Conservation (phyloP, 2,888 invertebrate genomes). For the Exocentrus adspersus region DNA sequence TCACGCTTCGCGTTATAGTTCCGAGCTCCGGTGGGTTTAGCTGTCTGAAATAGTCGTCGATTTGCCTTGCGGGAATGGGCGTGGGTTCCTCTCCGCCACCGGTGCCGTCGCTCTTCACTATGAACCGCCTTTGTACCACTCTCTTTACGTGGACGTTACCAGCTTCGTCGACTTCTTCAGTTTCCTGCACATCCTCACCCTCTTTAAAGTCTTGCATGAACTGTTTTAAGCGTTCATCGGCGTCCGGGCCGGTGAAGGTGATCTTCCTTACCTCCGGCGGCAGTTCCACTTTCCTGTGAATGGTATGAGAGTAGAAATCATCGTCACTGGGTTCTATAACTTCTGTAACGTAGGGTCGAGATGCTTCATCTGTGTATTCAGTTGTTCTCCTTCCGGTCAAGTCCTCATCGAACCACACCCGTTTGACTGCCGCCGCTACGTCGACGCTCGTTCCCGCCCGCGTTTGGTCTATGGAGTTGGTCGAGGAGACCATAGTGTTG, state of each 20-base stretch:
- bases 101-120: constrained; percentile 55
- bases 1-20: constrained; percentile 48
- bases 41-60: constrained; percentile 56
- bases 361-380: constrained; percentile 56
- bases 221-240: constrained; percentile 64
- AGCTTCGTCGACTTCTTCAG: constrained; percentile 65
- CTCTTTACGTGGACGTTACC: constrained; percentile 67
- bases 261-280: constrained; percentile 66
- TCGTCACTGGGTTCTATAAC: constrained; percentile 64
- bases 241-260: constrained; percentile 67
- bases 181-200: constrained; percentile 66
- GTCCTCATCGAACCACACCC: constrained; percentile 65
- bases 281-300: constrained; percentile 65
- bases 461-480: constrained; percentile 74
- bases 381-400: constrained; percentile 53
- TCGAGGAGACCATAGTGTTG: constrained; percentile 84
- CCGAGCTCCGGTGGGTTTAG: constrained; percentile 43
- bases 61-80: constrained; percentile 48
- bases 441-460: constrained; percentile 65
- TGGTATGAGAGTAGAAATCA: constrained; percentile 63
- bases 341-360: constrained; percentile 65
- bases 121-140: constrained; percentile 64
- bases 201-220: constrained; percentile 66
- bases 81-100: constrained; percentile 44
- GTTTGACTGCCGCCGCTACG: constrained; percentile 60